phyloP scores from a whole-genome alignment of 2,888 invertebrate species.

The Eumacrocentrus americanus region DNA sequence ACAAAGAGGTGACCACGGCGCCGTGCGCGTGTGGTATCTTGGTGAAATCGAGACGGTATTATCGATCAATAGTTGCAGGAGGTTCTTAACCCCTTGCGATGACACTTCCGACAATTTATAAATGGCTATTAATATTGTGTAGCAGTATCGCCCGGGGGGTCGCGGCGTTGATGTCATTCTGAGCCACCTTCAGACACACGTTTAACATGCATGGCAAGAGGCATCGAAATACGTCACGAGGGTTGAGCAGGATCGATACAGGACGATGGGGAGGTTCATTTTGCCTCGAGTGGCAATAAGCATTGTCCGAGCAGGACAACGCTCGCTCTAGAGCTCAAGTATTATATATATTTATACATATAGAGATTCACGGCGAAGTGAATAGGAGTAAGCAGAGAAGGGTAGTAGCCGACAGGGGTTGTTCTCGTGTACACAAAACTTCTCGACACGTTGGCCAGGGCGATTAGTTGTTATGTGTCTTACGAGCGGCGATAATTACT shows the following conservation, averaged over 20 bases:
- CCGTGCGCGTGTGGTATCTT: slow-evolving; percentile 5
- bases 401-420: neutral
- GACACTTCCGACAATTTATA: slow-evolving; percentile 10
- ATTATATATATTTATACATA: neutral
- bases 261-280: slow-evolving; percentile 42
- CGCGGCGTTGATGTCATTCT: neutral
- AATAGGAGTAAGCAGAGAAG: neutral
- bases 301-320: slow-evolving; percentile 45
- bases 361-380: neutral
- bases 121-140: neutral
- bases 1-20: neutral
- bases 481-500: slow-evolving; percentile 5
- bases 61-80: neutral
- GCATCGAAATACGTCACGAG: slow-evolving; percentile 13
- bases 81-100: neutral
- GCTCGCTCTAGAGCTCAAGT: slow-evolving; percentile 6
- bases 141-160: neutral
- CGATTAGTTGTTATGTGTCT: slow-evolving; percentile 1
- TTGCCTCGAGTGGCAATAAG: slow-evolving; percentile 51
- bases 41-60: slow-evolving; percentile 18
- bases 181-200: neutral
- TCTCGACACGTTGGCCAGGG: slow-evolving; percentile 9
- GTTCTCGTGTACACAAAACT: slow-evolving; percentile 9
- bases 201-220: too few relatives aligned
- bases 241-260: slow-evolving; percentile 30